These are phyloP conservation scores for Platysternon megacephalum DNA, from an alignment of 2,113 vertebrate genomes.

Conservation along the genomic window DNA sequence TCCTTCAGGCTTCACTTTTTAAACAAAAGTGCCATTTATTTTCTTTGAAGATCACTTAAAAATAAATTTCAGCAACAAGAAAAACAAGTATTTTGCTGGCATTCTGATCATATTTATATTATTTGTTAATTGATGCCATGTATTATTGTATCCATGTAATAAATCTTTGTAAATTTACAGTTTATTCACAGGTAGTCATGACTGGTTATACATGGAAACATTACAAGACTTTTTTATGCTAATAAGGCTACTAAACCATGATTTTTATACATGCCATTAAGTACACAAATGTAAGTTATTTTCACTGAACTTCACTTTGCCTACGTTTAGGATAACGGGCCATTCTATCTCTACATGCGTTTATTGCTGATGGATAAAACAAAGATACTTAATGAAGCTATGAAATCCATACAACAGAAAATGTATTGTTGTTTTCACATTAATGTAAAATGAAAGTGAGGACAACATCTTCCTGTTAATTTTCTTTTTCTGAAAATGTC, in stretches of 20 bases:
- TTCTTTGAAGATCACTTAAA: not conserved
- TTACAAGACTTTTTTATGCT: not conserved
- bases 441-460: not conserved
- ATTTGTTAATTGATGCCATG: not conserved
- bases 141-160: not conserved
- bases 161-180: not conserved
- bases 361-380: not conserved
- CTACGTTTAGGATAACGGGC: not conserved
- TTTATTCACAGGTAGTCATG: not conserved
- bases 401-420: not conserved
- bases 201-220: not conserved
- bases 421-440: not conserved
- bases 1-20: too few relatives aligned
- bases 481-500: not conserved
- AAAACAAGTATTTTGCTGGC: not conserved
- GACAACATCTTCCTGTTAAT: not conserved
- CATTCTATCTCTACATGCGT: not conserved
- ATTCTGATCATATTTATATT: not conserved
- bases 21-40: not conserved
- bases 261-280: not conserved
- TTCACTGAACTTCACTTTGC: not conserved
- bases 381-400: not conserved
- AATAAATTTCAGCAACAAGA: not conserved
- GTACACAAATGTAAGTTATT: not conserved
- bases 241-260: not conserved